Evolutionary conservation across 2,888 invertebrate species (phyloP).

Genomic region (Ferrisia virgata): DNA sequence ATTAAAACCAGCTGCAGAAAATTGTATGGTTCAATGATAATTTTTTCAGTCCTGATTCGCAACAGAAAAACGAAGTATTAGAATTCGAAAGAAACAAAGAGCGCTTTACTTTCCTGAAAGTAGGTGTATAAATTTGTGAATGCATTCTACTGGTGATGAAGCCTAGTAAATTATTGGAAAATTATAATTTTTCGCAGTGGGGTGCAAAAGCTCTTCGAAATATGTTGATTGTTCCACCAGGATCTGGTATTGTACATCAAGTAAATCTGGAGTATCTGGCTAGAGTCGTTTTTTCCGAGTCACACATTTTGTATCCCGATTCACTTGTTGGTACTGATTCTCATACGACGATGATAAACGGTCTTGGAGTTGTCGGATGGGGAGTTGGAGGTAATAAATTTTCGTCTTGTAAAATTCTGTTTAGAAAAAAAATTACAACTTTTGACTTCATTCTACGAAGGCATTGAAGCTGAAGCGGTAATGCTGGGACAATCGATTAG

Average conservation of each 20-base stretch:
- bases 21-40: too few species aligned
- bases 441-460: too few species aligned
- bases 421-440: neutral
- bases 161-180: neutral
- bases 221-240: conserved; percentile 96
- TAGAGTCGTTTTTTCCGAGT: conserved; percentile 77
- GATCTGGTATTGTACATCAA: conserved; percentile 97
- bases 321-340: conserved; percentile 96
- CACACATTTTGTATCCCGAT: conserved; percentile 73
- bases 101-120: conserved; percentile 92
- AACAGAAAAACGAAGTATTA: conserved; percentile 86
- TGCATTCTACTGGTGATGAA: neutral
- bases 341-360: conserved; percentile 99
- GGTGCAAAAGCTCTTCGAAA: conserved; percentile 93
- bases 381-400: conserved; percentile 71
- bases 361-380: conserved; percentile 95
- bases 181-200: conserved; percentile 66
- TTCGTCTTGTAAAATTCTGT: neutral
- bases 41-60: conserved; percentile 80
- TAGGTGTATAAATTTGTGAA: conserved; percentile 52
- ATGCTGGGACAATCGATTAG: conserved; percentile 98
- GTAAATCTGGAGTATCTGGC: conserved; percentile 95
- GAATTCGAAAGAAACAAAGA: conserved; percentile 96
- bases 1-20: neutral
- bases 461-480: conserved; percentile 97